Percentiles rank a stretch among this genome's conserved stretches.
Evolutionary conservation across 2,113 vertebrate species (phyloP).

Genomic region (Gambusia affinis): DNA sequence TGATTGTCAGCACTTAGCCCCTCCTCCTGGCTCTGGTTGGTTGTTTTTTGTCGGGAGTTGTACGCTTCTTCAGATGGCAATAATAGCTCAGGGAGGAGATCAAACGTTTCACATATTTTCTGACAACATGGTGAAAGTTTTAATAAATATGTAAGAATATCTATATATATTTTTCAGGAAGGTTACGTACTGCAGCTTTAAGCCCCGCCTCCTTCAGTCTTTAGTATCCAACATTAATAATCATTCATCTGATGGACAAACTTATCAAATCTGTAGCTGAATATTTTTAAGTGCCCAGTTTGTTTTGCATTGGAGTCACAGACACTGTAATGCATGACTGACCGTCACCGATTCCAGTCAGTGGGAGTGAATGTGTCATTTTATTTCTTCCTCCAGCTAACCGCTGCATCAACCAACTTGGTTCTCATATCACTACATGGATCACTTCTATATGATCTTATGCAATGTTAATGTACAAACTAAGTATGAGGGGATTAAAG

Average conservation of each 20-base stretch:
- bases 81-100: no score
- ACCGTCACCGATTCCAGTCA: constrained; percentile 62
- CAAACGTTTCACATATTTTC: no score
- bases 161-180: no score
- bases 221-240: constrained; percentile 48
- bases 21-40: no score
- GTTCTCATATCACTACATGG: constrained; percentile 71
- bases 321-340: constrained; percentile 74
- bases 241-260: constrained; percentile 60
- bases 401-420: constrained; percentile 51
- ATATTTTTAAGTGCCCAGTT: constrained; percentile 72
- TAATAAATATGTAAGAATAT: no score
- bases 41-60: no score
- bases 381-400: constrained; percentile 48
- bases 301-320: constrained; percentile 67
- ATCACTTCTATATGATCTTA: constrained; percentile 75
- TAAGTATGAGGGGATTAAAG: constrained; percentile 63
- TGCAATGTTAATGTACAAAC: constrained; percentile 75
- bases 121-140: no score
- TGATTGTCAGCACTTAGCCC: no score
- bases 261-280: constrained; percentile 71
- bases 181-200: background rate
- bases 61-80: no score
- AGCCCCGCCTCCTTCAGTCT: constrained; percentile 18
- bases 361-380: constrained; percentile 62